Base-by-base conservation (phyloP, 2,888 invertebrate genomes). In the Timandra comae region DNA sequence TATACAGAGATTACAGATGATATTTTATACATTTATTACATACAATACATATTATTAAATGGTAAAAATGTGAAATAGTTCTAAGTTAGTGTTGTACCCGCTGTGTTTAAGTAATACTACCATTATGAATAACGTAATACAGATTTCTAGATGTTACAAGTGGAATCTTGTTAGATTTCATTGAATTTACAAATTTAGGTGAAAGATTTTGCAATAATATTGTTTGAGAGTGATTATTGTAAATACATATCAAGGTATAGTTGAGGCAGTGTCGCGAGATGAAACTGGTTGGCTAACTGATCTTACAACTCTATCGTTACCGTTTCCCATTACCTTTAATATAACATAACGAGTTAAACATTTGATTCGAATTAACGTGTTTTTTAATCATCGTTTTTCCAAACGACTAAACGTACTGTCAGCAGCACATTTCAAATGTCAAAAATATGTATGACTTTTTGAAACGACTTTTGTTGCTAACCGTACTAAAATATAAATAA, bases 21-120 rank as follows among this genome's bases (percentile, higher is more conserved):
- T 85, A 85, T 85, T 85, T 85, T 85, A 85, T 85, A 85, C 84
- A 85, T 81, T 85, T 85, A 85, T 84, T 84, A 84, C 81, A 81
- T 68, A 82, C 80, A 80, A 79, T 82, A 16, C 6, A 5, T 6
- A 82, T 84, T 82, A 82, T 81, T 78, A 79, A 76, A 48, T 50
- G 44, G 65, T 76, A 73, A n/a, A n/a, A 78, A 74, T 75, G 79
- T 81, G 79, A 74, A 81, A 80, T 85, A 84, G 81, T 70, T 68
- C 77, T 82, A 81, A 77, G 61, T 70, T 78, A 80, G 75, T 71
- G 61, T 70, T 60, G 68, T 74, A 70, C 67, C 60, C 51, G 67
- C 72, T 63, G 72, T 66, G 63, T 74, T 63, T 66, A 59, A 59
- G 64, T 73, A 71, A 56, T 49, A 47, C 57, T 45, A 47, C 43